Conservation (phyloP, 2,113 vertebrate genomes). For the Pardalotus punctatus region DNA sequence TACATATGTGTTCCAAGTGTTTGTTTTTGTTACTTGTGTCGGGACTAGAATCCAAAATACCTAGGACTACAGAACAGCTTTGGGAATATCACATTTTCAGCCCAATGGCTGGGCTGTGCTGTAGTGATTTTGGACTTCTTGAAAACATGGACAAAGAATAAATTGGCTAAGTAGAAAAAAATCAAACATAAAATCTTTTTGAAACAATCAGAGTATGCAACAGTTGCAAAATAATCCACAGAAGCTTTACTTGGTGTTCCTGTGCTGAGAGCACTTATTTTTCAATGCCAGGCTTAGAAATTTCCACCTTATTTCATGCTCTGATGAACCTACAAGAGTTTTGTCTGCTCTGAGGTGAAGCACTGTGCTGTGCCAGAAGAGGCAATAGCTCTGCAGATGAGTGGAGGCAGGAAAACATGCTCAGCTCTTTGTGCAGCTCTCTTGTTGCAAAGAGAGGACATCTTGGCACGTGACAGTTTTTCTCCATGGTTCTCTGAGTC, state of each 20-base stretch:
- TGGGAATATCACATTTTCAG: constrained; percentile 57
- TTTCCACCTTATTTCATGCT: background rate
- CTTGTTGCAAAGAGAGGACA: background rate
- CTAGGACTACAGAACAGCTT: background rate
- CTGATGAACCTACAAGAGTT: background rate
- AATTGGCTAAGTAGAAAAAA: background rate
- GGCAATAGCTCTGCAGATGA: background rate
- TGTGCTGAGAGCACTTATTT: background rate
- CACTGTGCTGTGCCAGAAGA: background rate
- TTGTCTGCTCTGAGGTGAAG: background rate
- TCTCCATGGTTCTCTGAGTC: background rate
- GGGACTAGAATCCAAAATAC: constrained; percentile 25
- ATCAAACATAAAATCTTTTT: background rate
- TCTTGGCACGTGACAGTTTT: background rate
- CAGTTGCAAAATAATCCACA: background rate
- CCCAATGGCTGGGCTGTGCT: background rate
- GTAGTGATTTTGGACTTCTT: background rate
- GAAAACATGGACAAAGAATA: background rate
- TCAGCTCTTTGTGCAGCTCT: background rate
- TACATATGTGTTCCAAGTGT: background rate
- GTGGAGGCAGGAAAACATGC: background rate
- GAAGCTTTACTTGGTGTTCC: background rate
- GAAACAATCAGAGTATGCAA: background rate
- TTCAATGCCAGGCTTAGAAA: background rate
- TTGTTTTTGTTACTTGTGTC: constrained; percentile 52